Evolutionary conservation across 2,113 vertebrate species (phyloP).

Genomic region (Stigmatopora nigra): DNA sequence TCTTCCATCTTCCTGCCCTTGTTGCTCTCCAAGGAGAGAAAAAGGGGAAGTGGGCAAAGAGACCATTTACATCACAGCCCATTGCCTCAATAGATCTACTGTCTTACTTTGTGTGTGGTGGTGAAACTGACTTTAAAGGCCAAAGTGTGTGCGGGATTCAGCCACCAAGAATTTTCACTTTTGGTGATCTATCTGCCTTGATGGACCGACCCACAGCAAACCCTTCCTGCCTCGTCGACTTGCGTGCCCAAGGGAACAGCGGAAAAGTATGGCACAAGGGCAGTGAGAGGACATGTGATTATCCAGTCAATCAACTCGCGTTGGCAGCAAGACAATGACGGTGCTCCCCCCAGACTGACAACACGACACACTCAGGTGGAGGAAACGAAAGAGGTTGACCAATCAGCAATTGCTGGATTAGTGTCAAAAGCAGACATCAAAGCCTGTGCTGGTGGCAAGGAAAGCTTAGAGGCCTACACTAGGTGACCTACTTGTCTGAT

Average conservation of each 20-base stretch:
- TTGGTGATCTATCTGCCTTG: slow-evolving; percentile 49
- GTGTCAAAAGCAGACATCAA: slow-evolving; percentile 22
- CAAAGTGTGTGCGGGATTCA: slow-evolving; percentile 2
- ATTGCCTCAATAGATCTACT: slow-evolving; percentile 27
- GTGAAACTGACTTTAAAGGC: slow-evolving; percentile 20
- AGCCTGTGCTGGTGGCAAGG: background rate
- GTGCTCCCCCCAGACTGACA: slow-evolving; percentile 12
- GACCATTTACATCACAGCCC: slow-evolving; percentile 32
- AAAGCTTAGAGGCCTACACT: background rate
- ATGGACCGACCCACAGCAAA: slow-evolving; percentile 57
- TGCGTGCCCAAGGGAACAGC: slow-evolving; percentile 32
- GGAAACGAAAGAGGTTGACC: slow-evolving; percentile 15
- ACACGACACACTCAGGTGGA: slow-evolving; percentile 36
- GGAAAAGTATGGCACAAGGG: slow-evolving; percentile 27
- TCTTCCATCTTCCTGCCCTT: slow-evolving; percentile 49
- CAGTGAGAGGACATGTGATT: slow-evolving; percentile 56
- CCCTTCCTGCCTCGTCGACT: slow-evolving; percentile 43
- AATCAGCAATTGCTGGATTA: slow-evolving; percentile 30
- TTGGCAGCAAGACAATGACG: slow-evolving; percentile 37
- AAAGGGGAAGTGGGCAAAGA: slow-evolving; percentile 25
- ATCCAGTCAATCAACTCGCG: slow-evolving; percentile 55
- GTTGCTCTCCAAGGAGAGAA: slow-evolving; percentile 43
- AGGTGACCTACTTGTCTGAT: slow-evolving; percentile 8
- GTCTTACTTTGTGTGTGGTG: slow-evolving; percentile 5
- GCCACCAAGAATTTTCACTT: slow-evolving; percentile 21